Evolutionary conservation across 2,888 invertebrate species (phyloP).

Genomic region (Dryobotodes eremita): DNA sequence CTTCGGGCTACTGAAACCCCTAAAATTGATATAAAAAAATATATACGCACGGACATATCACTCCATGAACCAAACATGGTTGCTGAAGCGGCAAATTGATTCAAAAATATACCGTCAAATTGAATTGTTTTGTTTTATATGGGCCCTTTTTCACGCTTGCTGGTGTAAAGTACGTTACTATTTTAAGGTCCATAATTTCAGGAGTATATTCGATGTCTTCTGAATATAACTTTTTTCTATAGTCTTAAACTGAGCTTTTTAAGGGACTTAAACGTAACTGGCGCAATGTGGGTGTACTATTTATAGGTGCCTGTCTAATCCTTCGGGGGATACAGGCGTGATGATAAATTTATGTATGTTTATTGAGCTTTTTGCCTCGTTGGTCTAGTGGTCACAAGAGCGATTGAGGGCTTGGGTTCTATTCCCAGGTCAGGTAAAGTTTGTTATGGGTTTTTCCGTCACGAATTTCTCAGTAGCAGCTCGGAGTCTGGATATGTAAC

Average conservation of each 20-base stretch:
- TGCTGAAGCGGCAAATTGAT: conserved; percentile 80
- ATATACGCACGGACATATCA: conserved; percentile 76
- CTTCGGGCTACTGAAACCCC: conserved; percentile 47
- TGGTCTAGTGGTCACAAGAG: no score
- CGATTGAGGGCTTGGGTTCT: background rate
- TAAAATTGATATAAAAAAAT: conserved; percentile 72
- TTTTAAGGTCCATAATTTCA: no score
- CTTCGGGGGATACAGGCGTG: no score
- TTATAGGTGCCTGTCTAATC: no score
- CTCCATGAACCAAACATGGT: conserved; percentile 73
- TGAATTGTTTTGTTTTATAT: conserved; percentile 70
- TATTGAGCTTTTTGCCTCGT: no score
- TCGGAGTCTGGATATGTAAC: no score
- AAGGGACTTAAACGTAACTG: no score
- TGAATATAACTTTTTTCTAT: background rate
- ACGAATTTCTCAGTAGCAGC: background rate
- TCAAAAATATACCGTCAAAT: conserved; percentile 82
- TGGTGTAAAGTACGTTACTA: background rate
- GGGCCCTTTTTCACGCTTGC: conserved; percentile 14
- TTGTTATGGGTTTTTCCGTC: background rate
- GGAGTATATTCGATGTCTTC: background rate
- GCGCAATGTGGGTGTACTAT: no score
- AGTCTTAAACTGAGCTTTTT: no score
- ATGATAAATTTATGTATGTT: no score
- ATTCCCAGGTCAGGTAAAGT: background rate